phyloP scores from a whole-genome alignment of 2,888 invertebrate species.

The Phoenoteleia sp. region DNA sequence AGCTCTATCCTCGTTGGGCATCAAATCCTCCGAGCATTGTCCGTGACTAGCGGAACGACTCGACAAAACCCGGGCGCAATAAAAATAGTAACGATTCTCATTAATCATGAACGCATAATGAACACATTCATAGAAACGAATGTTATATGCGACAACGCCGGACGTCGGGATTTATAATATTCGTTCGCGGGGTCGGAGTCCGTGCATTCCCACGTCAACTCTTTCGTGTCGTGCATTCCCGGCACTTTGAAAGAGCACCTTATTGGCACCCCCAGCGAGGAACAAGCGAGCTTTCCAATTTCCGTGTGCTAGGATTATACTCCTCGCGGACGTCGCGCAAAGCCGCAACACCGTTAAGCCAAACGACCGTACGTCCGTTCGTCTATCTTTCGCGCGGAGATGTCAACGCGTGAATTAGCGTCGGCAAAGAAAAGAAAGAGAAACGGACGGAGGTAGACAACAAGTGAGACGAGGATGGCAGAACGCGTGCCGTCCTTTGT shows the following conservation, averaged over 20 bases:
- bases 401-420: constrained; percentile 82
- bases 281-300: constrained; percentile 53
- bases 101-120: constrained; percentile 41
- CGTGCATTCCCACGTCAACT: constrained; percentile 44
- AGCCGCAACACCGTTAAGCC: constrained; percentile 48
- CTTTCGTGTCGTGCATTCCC: too few species aligned
- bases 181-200: constrained; percentile 10
- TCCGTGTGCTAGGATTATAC: constrained; percentile 52
- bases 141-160: constrained; percentile 3
- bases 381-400: constrained; percentile 76
- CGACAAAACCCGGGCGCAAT: neutral
- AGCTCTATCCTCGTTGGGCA: neutral
- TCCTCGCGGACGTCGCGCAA: neutral
- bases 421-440: constrained; percentile 71
- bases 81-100: constrained; percentile 37
- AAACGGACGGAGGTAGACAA: constrained; percentile 7
- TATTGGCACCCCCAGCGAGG: constrained; percentile 63
- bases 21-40: neutral
- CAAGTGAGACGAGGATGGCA: constrained; percentile 47
- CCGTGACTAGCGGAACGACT: neutral
- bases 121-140: constrained; percentile 43
- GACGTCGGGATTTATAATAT: constrained; percentile 33
- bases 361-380: constrained; percentile 56
- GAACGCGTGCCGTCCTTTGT: constrained; percentile 77
- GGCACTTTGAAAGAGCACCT: neutral